Percentiles rank a stretch among this genome's conserved stretches.
Conservation (phyloP, 2,797 vertebrate genomes). For the Artibeus lituratus region DNA sequence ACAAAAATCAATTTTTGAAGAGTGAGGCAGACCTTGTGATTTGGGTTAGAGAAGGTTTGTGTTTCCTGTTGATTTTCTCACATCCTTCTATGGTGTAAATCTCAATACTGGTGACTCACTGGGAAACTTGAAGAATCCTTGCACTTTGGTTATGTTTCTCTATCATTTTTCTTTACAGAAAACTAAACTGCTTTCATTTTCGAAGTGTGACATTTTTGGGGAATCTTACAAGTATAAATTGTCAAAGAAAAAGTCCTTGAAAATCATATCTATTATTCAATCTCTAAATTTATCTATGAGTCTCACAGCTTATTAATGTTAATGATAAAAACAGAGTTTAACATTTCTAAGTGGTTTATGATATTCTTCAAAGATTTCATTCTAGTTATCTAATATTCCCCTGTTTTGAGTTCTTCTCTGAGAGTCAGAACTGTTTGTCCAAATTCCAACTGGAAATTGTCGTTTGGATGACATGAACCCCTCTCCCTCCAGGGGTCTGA, state of each 20-base stretch:
- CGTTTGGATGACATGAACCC: not conserved
- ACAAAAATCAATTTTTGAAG: not conserved
- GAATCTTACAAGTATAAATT: not conserved
- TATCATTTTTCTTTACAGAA: constrained; percentile 16
- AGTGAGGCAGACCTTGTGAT: not conserved
- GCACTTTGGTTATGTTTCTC: not conserved
- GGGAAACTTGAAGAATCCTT: not conserved
- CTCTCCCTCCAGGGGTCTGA: not conserved
- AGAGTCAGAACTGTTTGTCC: not conserved
- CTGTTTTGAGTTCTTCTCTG: not conserved
- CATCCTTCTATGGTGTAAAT: not conserved
- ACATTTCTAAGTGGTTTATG: not conserved
- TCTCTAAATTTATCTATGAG: not conserved
- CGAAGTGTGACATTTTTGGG: not conserved
- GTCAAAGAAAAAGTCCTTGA: not conserved
- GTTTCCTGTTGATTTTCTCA: not conserved
- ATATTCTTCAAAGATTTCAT: not conserved
- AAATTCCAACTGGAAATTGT: not conserved
- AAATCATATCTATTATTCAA: not conserved
- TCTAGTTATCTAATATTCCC: not conserved
- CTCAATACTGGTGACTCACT: not conserved
- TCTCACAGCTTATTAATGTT: not conserved
- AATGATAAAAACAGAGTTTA: not conserved
- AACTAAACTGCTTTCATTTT: not conserved
- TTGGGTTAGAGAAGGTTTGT: not conserved